phyloP scores from a whole-genome alignment of 2,113 vertebrate genomes.

The Platichthys stellatus region DNA sequence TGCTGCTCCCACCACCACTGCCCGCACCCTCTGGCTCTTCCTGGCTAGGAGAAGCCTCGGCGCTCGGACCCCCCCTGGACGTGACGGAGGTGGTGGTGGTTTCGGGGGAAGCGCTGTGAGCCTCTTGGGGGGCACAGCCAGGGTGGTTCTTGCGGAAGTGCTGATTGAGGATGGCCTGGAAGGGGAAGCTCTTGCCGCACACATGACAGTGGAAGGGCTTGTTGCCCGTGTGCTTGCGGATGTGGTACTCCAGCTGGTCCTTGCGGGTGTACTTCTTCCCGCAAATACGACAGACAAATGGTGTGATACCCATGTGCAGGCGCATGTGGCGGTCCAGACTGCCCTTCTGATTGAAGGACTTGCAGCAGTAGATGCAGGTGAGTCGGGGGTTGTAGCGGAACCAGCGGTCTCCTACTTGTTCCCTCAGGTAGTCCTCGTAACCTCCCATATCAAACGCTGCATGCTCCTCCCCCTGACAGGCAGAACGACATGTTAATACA shows the following conservation, averaged over 20 bases:
- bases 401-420: conserved; percentile 97
- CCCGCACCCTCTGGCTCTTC: conserved; percentile 85
- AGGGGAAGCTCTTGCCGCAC: conserved; percentile 98
- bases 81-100: conserved; percentile 89
- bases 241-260: conserved; percentile 99
- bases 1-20: conserved; percentile 52
- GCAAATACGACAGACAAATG: conserved; percentile 97
- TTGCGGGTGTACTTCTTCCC: conserved; percentile 99
- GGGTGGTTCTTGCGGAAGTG: conserved; percentile 99
- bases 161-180: conserved; percentile 99
- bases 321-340: conserved; percentile 99
- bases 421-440: conserved; percentile 96
- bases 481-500: not conserved
- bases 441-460: conserved; percentile 91
- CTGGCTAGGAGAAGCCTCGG: conserved; percentile 90
- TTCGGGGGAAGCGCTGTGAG: conserved; percentile 95
- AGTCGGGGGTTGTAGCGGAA: conserved; percentile 98
- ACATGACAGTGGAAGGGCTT: conserved; percentile 99
- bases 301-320: conserved; percentile 98
- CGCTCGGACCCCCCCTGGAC: conserved; percentile 88
- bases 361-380: conserved; percentile 99
- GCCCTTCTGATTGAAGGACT: conserved; percentile 99
- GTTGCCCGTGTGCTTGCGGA: conserved; percentile 99
- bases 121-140: conserved; percentile 91
- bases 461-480: conserved; percentile 89